These are phyloP conservation scores for Pollenia angustigena DNA, from an alignment of 2,888 invertebrate species.

Conservation along the genomic window DNA sequence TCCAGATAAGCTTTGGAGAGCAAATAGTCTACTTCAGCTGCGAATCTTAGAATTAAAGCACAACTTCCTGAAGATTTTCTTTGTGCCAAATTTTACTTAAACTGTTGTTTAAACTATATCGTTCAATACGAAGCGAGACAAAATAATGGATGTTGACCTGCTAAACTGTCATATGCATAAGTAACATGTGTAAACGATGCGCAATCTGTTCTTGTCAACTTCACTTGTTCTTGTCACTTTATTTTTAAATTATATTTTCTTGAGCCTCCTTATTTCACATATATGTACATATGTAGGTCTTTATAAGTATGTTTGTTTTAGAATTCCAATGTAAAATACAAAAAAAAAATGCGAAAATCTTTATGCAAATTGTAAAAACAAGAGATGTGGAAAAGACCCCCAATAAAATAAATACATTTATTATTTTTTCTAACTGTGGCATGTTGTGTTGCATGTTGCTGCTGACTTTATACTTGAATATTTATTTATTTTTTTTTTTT, in stretches of 20 bases:
- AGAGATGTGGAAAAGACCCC: constrained; percentile 54
- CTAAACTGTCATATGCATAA: too few species aligned
- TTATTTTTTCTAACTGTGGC: neutral
- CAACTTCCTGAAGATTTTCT: too few species aligned
- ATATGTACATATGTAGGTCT: neutral
- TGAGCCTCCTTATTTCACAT: neutral
- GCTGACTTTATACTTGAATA: constrained; percentile 8
- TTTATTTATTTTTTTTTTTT: constrained; percentile 15
- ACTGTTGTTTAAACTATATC: too few species aligned
- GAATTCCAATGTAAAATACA: constrained; percentile 4
- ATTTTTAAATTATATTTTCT: neutral
- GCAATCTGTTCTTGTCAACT: too few species aligned
- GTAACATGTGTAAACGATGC: too few species aligned
- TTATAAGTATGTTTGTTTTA: neutral
- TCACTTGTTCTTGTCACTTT: too few species aligned
- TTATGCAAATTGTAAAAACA: constrained; percentile 70
- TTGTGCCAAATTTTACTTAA: too few species aligned
- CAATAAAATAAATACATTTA: constrained; percentile 65
- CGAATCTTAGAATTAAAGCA: too few species aligned
- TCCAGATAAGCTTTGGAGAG: too few species aligned
- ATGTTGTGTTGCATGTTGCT: constrained; percentile 35
- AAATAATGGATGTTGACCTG: too few species aligned
- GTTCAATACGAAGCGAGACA: too few species aligned
- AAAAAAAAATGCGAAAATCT: constrained; percentile 64
- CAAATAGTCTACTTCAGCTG: too few species aligned